Conservation (phyloP, 2,113 vertebrate genomes). For the Hemibagrus wyckioides region DNA sequence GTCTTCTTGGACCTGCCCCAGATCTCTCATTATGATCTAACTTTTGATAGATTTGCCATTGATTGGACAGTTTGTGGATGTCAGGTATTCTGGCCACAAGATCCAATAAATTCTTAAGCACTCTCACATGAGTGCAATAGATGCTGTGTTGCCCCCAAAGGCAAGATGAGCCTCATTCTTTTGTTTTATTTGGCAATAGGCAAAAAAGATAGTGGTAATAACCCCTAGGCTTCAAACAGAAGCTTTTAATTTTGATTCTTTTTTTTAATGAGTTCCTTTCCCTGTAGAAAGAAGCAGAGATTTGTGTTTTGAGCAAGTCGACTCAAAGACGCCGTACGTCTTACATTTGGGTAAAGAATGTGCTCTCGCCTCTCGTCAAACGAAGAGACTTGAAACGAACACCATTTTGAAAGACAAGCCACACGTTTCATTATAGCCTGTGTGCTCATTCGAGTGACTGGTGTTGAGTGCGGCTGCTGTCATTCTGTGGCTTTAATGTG, state of each 20-base stretch:
- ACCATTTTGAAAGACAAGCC: conserved; percentile 63
- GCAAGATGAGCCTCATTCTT: conserved; percentile 47
- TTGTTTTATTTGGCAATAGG: conserved; percentile 69
- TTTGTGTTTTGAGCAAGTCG: conserved; percentile 66
- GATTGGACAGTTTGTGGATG: conserved; percentile 66
- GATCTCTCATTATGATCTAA: conserved; percentile 63
- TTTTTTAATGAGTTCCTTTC: conserved; percentile 67
- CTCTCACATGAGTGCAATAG: conserved; percentile 64
- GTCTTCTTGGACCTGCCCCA: conserved; percentile 60
- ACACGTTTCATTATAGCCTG: conserved; percentile 64
- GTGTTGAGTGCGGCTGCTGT: conserved; percentile 45
- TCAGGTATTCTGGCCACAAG: conserved; percentile 67
- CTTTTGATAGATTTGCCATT: conserved; percentile 67
- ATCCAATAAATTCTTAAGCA: conserved; percentile 66
- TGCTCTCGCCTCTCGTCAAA: conserved; percentile 67
- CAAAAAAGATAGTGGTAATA: conserved; percentile 53
- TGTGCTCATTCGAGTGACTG: conserved; percentile 57
- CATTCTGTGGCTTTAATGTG: conserved; percentile 36
- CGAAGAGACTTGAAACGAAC: conserved; percentile 70
- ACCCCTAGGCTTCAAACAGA: conserved; percentile 47
- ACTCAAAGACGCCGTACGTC: conserved; percentile 40
- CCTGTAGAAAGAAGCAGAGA: conserved; percentile 63
- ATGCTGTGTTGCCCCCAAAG: conserved; percentile 57
- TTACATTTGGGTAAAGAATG: conserved; percentile 66
- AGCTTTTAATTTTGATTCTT: conserved; percentile 60